Evolutionary conservation across 2,797 vertebrate species (phyloP).

Genomic region (Phrynocephalus vlangalii): DNA sequence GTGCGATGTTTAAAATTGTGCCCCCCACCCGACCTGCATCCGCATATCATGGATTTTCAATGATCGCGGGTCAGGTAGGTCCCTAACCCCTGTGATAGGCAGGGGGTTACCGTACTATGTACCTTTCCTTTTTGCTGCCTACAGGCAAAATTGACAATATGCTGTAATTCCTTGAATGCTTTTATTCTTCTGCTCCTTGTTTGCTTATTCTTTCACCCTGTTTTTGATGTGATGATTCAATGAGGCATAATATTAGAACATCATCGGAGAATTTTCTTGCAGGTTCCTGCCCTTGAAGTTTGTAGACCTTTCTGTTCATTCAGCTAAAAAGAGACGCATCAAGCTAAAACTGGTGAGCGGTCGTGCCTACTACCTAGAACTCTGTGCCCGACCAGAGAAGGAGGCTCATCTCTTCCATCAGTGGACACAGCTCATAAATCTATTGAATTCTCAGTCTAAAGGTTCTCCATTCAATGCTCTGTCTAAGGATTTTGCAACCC

Average conservation of each 20-base stretch:
- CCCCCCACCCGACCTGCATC: too few species aligned
- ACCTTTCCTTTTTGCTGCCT: background rate
- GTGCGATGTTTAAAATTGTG: too few species aligned
- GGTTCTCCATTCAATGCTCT: background rate
- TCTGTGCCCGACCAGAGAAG: constrained; percentile 58
- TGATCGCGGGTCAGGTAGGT: too few species aligned
- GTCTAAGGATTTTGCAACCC: background rate
- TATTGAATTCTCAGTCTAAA: constrained; percentile 49
- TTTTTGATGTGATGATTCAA: background rate
- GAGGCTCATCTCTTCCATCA: constrained; percentile 60
- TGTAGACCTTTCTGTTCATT: constrained; percentile 73
- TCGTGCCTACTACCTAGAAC: constrained; percentile 72
- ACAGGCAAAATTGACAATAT: background rate
- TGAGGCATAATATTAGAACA: background rate
- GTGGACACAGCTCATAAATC: constrained; percentile 68
- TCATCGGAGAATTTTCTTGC: constrained; percentile 38
- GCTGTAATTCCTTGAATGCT: background rate
- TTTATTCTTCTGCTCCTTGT: background rate
- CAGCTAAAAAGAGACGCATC: constrained; percentile 58
- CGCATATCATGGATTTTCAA: too few species aligned
- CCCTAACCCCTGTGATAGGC: too few species aligned
- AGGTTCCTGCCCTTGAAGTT: constrained; percentile 75
- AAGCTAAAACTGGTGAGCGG: constrained; percentile 71
- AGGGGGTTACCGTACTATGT: background rate
- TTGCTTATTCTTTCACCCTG: background rate